Evolutionary conservation across 2,113 vertebrate genomes (phyloP), one percentile per base, ranked within the genome.

Genomic region (Manacus vitellinus): DNA sequence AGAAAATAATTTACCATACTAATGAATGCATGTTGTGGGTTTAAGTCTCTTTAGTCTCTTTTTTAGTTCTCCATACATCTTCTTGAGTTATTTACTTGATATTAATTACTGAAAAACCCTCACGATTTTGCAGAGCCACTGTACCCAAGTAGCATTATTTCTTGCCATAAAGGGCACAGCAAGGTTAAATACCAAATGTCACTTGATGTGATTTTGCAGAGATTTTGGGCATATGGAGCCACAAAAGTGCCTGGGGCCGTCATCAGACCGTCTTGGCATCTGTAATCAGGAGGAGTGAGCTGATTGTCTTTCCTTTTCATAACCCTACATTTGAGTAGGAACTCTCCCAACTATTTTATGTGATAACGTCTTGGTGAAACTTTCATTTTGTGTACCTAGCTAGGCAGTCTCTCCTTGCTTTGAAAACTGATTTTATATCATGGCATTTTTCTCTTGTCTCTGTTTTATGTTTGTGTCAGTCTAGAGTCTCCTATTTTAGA

Each of bases 211-310:
- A 47, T 72, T 93, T 94, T 86, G 62, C 30, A 77, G 77, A 82
- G 51, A 67, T 80, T 79, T 92, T 37, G 75, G 95, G 37, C 73
- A 63, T 74, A 83, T 70, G 75, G 92, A 94, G 72, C 27, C 72
- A 93, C 0, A 0, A 71, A 94, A 90, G 49, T 0, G 5, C 91
- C 86, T 72, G 76, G 94, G 83, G 88, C 83, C 2, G 0, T 93
- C 81, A 91, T 94, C 88, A 93, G 87, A 86, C 84, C 81, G 77
- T 85, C 91, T 31, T 59, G 88, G 93, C 52, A 93, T 79, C 81
- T 0, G 2, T 79, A 92, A 89, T 93, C 85, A 96, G 75, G 73
- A 92, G 41, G 5, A 93, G 46, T 1, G 6, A 80, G 76, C 56
- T 86, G 92, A 81, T 75, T 93, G 83, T 80, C 85, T 94, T 86